Evolutionary conservation across 2,888 invertebrate genomes (phyloP), one percentile per base, ranked within the genome.

Genomic region (Himalopsyche tibetana): DNA sequence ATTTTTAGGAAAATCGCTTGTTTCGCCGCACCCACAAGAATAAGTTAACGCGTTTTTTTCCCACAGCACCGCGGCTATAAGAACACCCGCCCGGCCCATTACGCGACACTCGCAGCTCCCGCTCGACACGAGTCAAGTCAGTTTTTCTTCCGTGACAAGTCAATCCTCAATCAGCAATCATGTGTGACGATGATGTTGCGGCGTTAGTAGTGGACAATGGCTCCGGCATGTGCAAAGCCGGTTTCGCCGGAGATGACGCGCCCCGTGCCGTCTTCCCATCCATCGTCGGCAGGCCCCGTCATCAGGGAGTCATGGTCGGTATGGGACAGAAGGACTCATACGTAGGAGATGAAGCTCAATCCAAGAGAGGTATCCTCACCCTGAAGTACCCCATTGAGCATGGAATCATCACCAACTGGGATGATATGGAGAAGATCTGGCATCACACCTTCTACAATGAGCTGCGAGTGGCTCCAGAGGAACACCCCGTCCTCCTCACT

Each of bases 141-240:
- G 56, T 87, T 87, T 45, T 63, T 82, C 80, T 83, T 83, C 84
- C 84, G 82, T 55, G 85, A 79, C 82, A 83, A 55, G 42, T 69
- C 80, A 38, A 83, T 81, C 82, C 80, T 69, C 69, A 80, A 84
- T 36, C 90, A 90, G 92, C 93, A 95, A 97, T 95, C 93, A 97
- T 97, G 97, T 97, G 96, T 94, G 97, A 97, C 96, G 97, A 98
- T 94, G 97, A 98, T 94, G 97, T 97, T 94, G 97, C 97, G 92
- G 96, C 96, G 92, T 95, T 96, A 92, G 96, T 96, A 93, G 96
- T 96, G 91, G 97, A 97, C 95, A 97, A 97, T 95, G 97, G 98
- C 92, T 97, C 97, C 94, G 97, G 97, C 92, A 97, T 97, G 96
- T 97, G 97, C 95, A 97, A 97, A 92, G 97, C 97, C 94, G 97